Evolutionary conservation across 2,888 invertebrate species (phyloP).

Genomic region (Fissipunctia ypsillon): DNA sequence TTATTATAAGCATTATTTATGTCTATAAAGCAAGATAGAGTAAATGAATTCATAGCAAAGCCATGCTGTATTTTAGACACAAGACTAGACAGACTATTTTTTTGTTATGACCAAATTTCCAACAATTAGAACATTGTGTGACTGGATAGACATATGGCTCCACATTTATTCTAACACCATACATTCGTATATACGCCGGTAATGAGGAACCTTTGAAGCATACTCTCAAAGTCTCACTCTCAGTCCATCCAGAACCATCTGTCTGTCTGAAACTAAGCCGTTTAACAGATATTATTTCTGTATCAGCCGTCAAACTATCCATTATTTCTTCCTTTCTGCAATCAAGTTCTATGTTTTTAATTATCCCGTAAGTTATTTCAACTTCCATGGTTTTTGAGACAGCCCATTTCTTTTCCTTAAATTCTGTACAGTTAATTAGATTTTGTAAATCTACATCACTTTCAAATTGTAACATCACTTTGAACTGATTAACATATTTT

Average conservation of each 20-base stretch:
- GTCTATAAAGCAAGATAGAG: slow-evolving; percentile 4
- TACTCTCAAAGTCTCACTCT: slow-evolving; percentile 7
- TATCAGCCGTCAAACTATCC: not conserved
- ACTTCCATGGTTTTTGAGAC: too few relatives aligned
- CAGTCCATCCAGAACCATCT: slow-evolving; percentile 9
- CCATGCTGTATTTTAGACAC: slow-evolving; percentile 8
- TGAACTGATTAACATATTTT: not conserved
- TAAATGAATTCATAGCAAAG: slow-evolving; percentile 1
- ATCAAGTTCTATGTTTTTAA: not conserved
- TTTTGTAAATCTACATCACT: not conserved
- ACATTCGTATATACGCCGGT: slow-evolving; percentile 14
- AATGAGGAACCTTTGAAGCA: slow-evolving; percentile 18
- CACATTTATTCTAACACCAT: slow-evolving; percentile 7
- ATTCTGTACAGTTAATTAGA: not conserved
- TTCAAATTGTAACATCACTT: slow-evolving; percentile 2
- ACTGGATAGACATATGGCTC: not conserved
- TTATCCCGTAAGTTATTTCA: too few relatives aligned
- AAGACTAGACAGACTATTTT: slow-evolving; percentile 2
- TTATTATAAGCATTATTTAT: not conserved
- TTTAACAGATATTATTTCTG: slow-evolving; percentile 1
- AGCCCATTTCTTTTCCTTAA: not conserved
- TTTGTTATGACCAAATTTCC: slow-evolving; percentile 1
- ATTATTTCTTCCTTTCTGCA: not conserved
- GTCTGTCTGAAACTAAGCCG: not conserved
- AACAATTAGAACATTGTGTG: not conserved